Conservation (phyloP, 2,888 invertebrate genomes). For the Parnassius apollo region DNA sequence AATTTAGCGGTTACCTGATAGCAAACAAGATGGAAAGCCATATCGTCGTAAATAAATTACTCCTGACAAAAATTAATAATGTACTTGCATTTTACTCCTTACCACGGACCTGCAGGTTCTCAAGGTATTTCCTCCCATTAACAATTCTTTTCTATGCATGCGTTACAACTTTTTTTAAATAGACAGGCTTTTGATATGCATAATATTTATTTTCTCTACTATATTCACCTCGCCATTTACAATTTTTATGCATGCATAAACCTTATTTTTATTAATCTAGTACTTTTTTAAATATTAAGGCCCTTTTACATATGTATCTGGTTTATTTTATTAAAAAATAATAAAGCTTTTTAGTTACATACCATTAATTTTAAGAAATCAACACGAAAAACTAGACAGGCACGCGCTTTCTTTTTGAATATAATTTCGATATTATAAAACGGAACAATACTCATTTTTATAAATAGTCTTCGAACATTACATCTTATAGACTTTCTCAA, state of each 20-base stretch:
- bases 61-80: constrained; percentile 70
- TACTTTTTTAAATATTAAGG: no score
- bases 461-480: no score
- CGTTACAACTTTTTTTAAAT: constrained; percentile 40
- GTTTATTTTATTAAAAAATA: background rate
- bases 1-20: constrained; percentile 70
- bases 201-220: constrained; percentile 18
- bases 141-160: constrained; percentile 77
- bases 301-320: background rate
- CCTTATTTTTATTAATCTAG: no score
- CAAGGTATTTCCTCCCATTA: constrained; percentile 81
- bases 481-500: no score
- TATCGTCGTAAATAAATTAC: constrained; percentile 34
- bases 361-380: background rate
- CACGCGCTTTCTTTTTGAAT: background rate
- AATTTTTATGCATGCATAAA: constrained; percentile 44
- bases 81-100: constrained; percentile 77
- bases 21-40: constrained; percentile 55
- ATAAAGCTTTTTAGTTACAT: background rate
- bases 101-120: constrained; percentile 82
- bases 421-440: background rate
- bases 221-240: background rate
- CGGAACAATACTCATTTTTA: no score
- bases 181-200: constrained; percentile 42
- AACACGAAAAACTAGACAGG: background rate